phyloP scores from a whole-genome alignment of 2,113 vertebrate species.

The Prolemur simus region DNA sequence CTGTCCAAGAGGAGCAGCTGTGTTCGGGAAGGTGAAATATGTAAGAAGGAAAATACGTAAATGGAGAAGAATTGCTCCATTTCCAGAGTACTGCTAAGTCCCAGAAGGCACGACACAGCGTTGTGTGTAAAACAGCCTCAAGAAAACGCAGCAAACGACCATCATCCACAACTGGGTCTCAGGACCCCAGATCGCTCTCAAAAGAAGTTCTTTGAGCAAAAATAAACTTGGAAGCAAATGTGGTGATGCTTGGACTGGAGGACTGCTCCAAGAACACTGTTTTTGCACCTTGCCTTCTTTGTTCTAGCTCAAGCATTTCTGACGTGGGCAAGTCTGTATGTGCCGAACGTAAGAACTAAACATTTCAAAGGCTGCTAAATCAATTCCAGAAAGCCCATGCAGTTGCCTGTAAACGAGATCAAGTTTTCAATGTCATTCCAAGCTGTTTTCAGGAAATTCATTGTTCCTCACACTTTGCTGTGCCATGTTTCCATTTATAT shows the following conservation, averaged over 20 bases:
- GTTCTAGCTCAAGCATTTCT: not conserved
- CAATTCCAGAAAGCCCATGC: not conserved
- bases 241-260: not conserved
- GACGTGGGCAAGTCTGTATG: not conserved
- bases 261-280: not conserved
- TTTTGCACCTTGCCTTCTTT: not conserved
- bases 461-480: not conserved
- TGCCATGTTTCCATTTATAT: constrained; percentile 18
- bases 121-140: not conserved
- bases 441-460: not conserved
- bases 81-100: not conserved
- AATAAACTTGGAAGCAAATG: not conserved
- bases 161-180: not conserved
- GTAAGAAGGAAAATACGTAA: not conserved
- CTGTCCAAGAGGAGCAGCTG: not conserved
- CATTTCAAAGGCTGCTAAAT: not conserved
- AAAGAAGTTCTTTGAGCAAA: not conserved
- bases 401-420: constrained; percentile 8
- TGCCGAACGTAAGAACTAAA: not conserved
- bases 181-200: not conserved
- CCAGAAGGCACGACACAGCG: not conserved
- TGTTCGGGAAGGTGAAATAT: not conserved
- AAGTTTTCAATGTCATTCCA: constrained; percentile 18
- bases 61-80: not conserved
- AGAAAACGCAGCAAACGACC: not conserved